These are phyloP conservation scores for Channallabes apus DNA, from an alignment of 2,797 vertebrate species.

Conservation along the genomic window DNA sequence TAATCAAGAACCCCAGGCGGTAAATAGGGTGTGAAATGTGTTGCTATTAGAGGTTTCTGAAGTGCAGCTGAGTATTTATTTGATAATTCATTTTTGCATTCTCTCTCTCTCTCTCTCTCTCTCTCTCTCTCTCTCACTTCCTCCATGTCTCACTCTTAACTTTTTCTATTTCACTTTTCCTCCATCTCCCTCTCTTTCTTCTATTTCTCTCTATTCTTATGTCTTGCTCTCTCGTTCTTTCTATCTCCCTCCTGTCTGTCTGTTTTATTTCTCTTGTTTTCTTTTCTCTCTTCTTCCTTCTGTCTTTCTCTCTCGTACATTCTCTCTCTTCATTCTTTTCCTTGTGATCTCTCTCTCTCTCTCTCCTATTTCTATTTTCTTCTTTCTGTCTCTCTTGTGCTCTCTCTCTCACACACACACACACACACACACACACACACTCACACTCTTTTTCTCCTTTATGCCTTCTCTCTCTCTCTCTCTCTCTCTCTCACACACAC, in stretches of 20 bases:
- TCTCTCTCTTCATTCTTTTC: too few relatives aligned
- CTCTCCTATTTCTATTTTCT: too few relatives aligned
- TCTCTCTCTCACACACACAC: background rate
- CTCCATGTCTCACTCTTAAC: background rate
- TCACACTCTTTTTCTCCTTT: too few relatives aligned
- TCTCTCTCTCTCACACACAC: background rate
- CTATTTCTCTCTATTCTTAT: too few relatives aligned
- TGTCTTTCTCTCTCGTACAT: too few relatives aligned
- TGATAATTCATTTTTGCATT: constrained; percentile 33
- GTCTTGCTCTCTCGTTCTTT: too few relatives aligned
- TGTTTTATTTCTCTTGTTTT: too few relatives aligned
- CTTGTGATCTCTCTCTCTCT: too few relatives aligned
- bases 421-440: background rate
- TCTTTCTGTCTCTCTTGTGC: too few relatives aligned
- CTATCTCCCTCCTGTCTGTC: too few relatives aligned
- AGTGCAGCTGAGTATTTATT: constrained; percentile 31
- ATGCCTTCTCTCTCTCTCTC: too few relatives aligned
- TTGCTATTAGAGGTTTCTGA: constrained; percentile 41
- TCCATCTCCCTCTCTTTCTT: background rate
- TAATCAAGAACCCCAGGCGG: constrained; percentile 42
- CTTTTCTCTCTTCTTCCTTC: too few relatives aligned
- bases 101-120: background rate
- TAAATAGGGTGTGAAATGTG: constrained; percentile 55
- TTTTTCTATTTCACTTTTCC: background rate
- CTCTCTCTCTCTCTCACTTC: background rate